Evolutionary conservation across 2,888 invertebrate genomes (phyloP).

Genomic region (Quadriops clusia): DNA sequence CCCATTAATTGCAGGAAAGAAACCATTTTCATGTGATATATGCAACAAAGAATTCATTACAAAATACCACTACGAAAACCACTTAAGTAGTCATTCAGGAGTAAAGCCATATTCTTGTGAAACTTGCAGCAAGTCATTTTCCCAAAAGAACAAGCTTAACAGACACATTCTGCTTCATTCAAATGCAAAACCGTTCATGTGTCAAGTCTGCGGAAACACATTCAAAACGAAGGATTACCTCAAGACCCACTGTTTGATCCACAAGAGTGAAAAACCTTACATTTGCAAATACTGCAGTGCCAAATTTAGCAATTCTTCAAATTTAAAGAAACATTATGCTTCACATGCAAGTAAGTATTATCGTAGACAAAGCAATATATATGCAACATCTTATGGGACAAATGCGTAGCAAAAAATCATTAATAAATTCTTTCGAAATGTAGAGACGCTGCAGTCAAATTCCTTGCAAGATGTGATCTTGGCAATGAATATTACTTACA

Average conservation of each 20-base stretch:
- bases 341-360: slow-evolving; percentile 45
- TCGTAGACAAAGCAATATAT: no score
- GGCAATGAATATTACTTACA: no score
- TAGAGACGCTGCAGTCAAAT: no score
- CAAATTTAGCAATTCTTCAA: slow-evolving; percentile 51
- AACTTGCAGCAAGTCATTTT: slow-evolving; percentile 55
- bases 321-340: slow-evolving; percentile 54
- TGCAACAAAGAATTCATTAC: slow-evolving; percentile 54
- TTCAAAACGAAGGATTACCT: slow-evolving; percentile 49
- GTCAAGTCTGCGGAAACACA: slow-evolving; percentile 48
- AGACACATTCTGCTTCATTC: slow-evolving; percentile 57
- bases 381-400: no score
- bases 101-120: slow-evolving; percentile 49
- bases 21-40: slow-evolving; percentile 39
- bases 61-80: slow-evolving; percentile 61
- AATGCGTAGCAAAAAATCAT: no score
- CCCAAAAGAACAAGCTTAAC: slow-evolving; percentile 56
- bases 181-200: slow-evolving; percentile 40
- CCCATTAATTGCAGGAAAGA: no score
- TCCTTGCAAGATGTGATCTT: no score
- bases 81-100: slow-evolving; percentile 53
- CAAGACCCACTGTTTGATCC: slow-evolving; percentile 48
- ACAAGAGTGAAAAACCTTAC: slow-evolving; percentile 51
- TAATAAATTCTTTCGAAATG: no score
- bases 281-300: slow-evolving; percentile 46